These are phyloP conservation scores for Leptestheria dahalacensis DNA, from an alignment of 1,140 invertebrate species.

Conservation along the genomic window DNA sequence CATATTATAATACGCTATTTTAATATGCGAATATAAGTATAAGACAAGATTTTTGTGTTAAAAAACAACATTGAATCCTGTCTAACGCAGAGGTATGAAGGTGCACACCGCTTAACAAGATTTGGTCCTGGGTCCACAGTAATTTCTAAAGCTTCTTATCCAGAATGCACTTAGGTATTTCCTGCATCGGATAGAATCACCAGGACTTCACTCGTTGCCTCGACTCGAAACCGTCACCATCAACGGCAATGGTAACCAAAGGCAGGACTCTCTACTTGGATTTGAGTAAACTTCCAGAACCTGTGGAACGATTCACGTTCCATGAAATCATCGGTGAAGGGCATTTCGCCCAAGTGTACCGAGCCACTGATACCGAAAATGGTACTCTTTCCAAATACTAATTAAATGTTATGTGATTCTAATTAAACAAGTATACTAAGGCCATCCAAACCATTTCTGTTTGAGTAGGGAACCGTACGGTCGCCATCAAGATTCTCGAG, in stretches of 20 bases:
- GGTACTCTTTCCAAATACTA: slow-evolving; percentile 6
- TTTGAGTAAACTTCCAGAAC: slow-evolving; percentile 39
- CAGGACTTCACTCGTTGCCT: not conserved
- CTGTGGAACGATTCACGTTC: slow-evolving; percentile 46
- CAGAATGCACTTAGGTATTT: too few species aligned
- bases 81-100: too few species aligned
- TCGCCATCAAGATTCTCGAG: slow-evolving; percentile 65
- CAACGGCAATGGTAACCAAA: slow-evolving; percentile 11
- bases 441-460: not conserved
- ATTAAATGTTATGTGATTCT: not conserved
- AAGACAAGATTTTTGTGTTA: too few species aligned
- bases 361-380: slow-evolving; percentile 45
- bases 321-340: slow-evolving; percentile 51
- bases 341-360: slow-evolving; percentile 56
- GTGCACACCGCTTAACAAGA: too few species aligned
- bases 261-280: slow-evolving; percentile 22
- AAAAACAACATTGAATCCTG: too few species aligned
- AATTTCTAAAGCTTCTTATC: too few species aligned
- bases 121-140: too few species aligned
- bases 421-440: not conserved
- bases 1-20: too few species aligned
- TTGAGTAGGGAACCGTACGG: slow-evolving; percentile 38
- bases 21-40: too few species aligned
- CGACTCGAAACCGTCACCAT: not conserved
- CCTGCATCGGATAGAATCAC: too few species aligned